phyloP scores from a whole-genome alignment of 2,888 invertebrate species.

The Phlogophora meticulosa region DNA sequence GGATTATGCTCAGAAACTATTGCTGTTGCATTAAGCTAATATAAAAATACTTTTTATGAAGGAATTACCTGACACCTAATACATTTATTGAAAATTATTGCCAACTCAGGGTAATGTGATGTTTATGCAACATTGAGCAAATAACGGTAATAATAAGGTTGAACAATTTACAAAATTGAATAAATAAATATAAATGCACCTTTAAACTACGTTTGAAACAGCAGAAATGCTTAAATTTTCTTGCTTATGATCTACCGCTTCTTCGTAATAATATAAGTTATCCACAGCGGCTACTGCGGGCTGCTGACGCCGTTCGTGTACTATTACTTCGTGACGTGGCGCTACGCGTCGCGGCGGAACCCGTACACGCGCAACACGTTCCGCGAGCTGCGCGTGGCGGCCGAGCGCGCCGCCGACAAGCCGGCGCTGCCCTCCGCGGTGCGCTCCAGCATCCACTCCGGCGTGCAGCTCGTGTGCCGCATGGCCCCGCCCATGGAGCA shows the following conservation, averaged over 20 bases:
- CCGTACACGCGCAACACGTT: constrained; percentile 98
- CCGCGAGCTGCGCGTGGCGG: constrained; percentile 94
- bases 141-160: too few species aligned
- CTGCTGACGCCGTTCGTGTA: constrained; percentile 98
- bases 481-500: constrained; percentile 93
- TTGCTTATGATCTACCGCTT: background rate
- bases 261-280: background rate
- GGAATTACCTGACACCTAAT: too few species aligned
- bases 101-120: too few species aligned
- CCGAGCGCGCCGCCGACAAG: constrained; percentile 93
- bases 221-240: too few species aligned
- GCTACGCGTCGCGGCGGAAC: constrained; percentile 98
- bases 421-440: constrained; percentile 93
- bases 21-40: too few species aligned
- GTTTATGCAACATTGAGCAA: too few species aligned
- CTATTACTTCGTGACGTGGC: constrained; percentile 97
- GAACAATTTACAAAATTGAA: too few species aligned
- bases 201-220: too few species aligned
- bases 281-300: constrained; percentile 96
- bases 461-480: constrained; percentile 94
- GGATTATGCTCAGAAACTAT: too few species aligned
- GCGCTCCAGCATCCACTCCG: constrained; percentile 90
- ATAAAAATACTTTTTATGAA: too few species aligned
- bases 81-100: too few species aligned
- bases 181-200: too few species aligned